Evolutionary conservation across 1,140 invertebrate species (phyloP).

Genomic region (Drosophila sucinea): DNA sequence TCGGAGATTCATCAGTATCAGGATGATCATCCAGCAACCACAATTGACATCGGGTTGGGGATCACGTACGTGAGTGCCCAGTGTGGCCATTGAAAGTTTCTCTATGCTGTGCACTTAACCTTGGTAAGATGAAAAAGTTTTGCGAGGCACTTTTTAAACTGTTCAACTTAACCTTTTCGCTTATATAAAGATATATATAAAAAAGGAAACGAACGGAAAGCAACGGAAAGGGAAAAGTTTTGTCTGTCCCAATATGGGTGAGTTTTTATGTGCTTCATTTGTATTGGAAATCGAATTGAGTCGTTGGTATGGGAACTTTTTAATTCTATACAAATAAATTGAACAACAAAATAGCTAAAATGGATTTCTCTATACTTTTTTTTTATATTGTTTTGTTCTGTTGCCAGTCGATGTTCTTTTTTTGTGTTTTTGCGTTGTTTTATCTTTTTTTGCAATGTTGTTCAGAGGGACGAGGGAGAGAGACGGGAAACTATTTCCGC

Average conservation of each 20-base stretch:
- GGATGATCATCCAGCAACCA: not conserved
- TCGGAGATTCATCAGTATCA: not conserved
- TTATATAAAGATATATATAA: not conserved
- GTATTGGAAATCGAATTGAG: conserved; percentile 4
- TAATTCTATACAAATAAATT: conserved; percentile 10
- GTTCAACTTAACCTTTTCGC: conserved; percentile 43
- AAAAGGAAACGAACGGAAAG: not conserved
- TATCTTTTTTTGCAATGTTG: conserved; percentile 1
- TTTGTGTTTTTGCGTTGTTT: not conserved
- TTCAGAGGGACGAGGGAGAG: not conserved
- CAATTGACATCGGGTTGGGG: not conserved
- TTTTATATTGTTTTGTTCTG: not conserved
- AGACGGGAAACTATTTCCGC: conserved; percentile 48
- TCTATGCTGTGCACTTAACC: conserved; percentile 26
- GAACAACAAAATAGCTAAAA: conserved; percentile 5
- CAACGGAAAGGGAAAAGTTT: not conserved
- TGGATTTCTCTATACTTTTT: conserved; percentile 2
- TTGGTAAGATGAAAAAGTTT: conserved; percentile 18
- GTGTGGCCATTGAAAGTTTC: conserved; percentile 1
- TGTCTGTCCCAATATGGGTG: not conserved
- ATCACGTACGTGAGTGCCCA: not conserved
- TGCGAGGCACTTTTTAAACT: conserved; percentile 35
- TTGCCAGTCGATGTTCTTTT: not conserved
- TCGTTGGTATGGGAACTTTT: conserved; percentile 4
- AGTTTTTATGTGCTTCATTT: conserved; percentile 10